Evolutionary conservation across 2,113 vertebrate genomes (phyloP), one percentile per base, ranked within the genome.

Genomic region (Saccopteryx leptura): DNA sequence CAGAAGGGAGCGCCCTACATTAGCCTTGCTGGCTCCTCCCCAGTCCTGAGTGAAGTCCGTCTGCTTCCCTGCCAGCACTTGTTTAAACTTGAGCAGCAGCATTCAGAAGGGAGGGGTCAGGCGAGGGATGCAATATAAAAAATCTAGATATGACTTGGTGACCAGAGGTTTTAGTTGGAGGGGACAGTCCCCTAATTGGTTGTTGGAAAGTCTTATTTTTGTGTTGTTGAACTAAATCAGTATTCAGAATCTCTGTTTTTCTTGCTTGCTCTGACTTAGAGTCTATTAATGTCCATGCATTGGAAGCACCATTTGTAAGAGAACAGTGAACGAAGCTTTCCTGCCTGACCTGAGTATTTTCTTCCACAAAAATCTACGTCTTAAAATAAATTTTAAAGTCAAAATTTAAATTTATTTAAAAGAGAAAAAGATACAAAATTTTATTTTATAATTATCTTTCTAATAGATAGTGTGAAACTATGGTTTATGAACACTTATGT

Each of bases 121-220:
- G 66, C 96, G 92, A 93, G 18, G 58, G 28, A 33, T 79, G 56
- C 66, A 86, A 88, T n/a, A 46, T 76, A 68, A 96, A 97, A 31
- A 81, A 76, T 74, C 58, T 97, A 97, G 94, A 94, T 97, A 96
- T 94, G 86, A 97, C 69, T 68, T 93, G 23, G 69, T 72, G 80
- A 39, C 97, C 98, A 98, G 98, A 98, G 98, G 97, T 98, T 97
- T 96, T 82, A 26, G 21, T 83, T 96, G n/a, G 24, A 84, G 90
- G 86, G 50, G 9, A 24, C 60, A 85, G 65, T 86, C 79, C 72
- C 79, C 92, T 31, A 1, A 78, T 87, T 91, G 71, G 68, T 80
- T 98, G 65, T 86, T 88, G 50, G 92, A 93, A 96, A 97, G 71
- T 69, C 0, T 5, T 86, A 1, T 50, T 89, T 39, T 94, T 94